phyloP scores from a whole-genome alignment of 2,888 invertebrate species.

The Caenorhabditis macrosperma region DNA sequence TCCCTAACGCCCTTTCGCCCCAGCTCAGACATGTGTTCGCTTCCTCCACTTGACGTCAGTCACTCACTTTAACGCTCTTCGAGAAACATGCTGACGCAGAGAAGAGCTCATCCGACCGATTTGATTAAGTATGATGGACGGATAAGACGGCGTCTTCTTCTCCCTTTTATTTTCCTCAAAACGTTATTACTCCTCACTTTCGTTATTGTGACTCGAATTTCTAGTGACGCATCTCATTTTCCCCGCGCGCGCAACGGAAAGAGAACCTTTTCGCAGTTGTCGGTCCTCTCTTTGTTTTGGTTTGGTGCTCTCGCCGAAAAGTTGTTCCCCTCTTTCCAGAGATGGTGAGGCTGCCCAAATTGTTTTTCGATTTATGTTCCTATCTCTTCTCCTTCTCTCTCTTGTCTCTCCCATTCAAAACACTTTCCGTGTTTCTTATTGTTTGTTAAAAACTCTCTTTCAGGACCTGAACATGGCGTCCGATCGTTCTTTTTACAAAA shows the following conservation, averaged over 20 bases:
- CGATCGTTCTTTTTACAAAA: constrained; percentile 49
- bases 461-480: constrained; percentile 17
- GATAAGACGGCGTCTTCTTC: not conserved
- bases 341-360: constrained; percentile 7
- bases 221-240: constrained; percentile 16
- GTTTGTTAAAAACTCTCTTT: not conserved
- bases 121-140: constrained; percentile 17
- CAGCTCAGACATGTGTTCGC: not conserved
- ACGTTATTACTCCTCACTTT: constrained; percentile 19
- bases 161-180: not conserved
- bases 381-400: not conserved
- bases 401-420: not conserved
- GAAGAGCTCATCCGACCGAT: constrained; percentile 14
- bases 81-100: constrained; percentile 11
- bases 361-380: constrained; percentile 37
- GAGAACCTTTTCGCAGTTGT: constrained; percentile 3
- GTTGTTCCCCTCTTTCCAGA: constrained; percentile 9
- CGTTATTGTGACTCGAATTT: constrained; percentile 32
- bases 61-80: not conserved
- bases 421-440: not conserved
- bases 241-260: not conserved
- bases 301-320: not conserved
- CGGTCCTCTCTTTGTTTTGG: not conserved
- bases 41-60: not conserved
- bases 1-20: not conserved